phyloP scores from a whole-genome alignment of 2,113 vertebrate species.

The Rhinogobius similis region DNA sequence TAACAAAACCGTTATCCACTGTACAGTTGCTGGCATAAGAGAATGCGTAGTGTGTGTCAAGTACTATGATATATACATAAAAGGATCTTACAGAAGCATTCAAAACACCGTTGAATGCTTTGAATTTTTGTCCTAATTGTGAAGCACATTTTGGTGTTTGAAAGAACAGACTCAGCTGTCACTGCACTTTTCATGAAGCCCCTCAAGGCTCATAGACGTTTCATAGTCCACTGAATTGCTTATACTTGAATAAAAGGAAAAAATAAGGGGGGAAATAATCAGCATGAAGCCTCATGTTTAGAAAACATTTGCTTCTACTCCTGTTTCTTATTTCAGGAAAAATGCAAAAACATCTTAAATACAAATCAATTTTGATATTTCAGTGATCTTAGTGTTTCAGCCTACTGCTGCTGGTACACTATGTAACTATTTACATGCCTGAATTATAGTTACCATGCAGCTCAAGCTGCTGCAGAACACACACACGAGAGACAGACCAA shows the following conservation, averaged over 20 bases:
- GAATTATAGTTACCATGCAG: background rate
- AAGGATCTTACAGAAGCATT: too few species aligned
- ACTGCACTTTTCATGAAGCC: conserved; percentile 3
- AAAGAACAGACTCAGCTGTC: background rate
- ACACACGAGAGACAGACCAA: conserved; percentile 19
- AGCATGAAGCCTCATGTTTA: conserved; percentile 2
- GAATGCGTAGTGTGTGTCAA: background rate
- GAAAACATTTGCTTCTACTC: conserved; percentile 16
- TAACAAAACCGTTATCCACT: background rate
- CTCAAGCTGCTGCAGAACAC: background rate
- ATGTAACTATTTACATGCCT: background rate
- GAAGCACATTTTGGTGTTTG: conserved; percentile 1
- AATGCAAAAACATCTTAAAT: background rate
- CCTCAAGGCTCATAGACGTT: background rate
- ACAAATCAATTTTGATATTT: too few species aligned
- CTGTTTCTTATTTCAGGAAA: conserved; percentile 14
- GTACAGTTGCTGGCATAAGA: background rate
- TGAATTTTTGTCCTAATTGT: background rate
- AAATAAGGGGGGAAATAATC: background rate
- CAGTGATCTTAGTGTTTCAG: too few species aligned
- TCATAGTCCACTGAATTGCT: conserved; percentile 2
- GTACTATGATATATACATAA: background rate
- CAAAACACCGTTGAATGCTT: background rate
- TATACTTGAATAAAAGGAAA: background rate
- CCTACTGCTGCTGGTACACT: background rate